phyloP scores from a whole-genome alignment of 2,888 invertebrate genomes.

The Drosophila greeni region DNA sequence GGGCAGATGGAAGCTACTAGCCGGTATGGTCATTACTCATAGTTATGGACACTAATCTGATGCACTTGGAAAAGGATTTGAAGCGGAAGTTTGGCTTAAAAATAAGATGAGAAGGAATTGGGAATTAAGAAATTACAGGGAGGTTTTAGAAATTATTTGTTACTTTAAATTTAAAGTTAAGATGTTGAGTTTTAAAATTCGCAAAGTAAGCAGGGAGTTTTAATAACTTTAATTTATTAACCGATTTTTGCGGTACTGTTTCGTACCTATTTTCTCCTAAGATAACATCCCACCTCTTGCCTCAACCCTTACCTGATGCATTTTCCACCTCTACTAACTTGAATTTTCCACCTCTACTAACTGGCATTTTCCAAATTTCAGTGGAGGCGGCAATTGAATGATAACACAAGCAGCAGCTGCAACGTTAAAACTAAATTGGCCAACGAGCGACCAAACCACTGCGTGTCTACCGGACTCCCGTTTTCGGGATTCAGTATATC shows the following conservation, averaged over 20 bases:
- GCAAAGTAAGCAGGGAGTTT: neutral
- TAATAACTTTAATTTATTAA: neutral
- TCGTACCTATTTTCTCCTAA: no score
- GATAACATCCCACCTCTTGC: neutral
- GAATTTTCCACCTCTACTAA: slow-evolving; percentile 53
- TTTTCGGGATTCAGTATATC: neutral
- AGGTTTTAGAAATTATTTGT: no score
- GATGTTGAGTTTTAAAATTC: neutral
- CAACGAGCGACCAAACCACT: slow-evolving; percentile 54
- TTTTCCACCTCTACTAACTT: slow-evolving; percentile 18
- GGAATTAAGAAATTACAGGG: neutral
- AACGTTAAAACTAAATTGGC: slow-evolving; percentile 61
- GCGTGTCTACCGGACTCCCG: slow-evolving; percentile 46
- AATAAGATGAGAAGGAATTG: neutral
- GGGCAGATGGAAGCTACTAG: slow-evolving; percentile 9
- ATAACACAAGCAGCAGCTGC: slow-evolving; percentile 48
- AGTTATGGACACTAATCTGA: slow-evolving; percentile 27
- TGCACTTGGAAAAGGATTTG: slow-evolving; percentile 21
- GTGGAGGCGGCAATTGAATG: slow-evolving; percentile 64
- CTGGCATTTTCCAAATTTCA: slow-evolving; percentile 54
- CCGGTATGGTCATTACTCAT: slow-evolving; percentile 24
- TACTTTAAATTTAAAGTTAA: accelerated
- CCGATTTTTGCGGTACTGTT: neutral
- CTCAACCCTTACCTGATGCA: neutral
- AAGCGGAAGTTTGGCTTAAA: no score